Base-by-base conservation (phyloP, 2,113 vertebrate species). In the Euleptes europaea region DNA sequence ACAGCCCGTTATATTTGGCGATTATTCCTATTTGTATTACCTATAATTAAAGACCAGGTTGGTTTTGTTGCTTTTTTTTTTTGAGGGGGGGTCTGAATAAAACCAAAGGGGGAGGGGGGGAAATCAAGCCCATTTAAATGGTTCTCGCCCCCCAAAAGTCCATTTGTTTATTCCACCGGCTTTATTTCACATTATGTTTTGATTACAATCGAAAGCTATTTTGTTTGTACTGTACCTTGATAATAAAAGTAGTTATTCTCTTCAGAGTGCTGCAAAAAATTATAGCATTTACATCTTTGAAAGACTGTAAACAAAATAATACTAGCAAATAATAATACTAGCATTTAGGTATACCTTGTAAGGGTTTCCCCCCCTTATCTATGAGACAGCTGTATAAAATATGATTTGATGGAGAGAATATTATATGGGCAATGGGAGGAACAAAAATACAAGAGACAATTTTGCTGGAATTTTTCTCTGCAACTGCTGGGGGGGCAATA, bases 131-230 rank as follows among this genome's bases (percentile, higher is more conserved):
- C 80, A 26, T 63, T 54, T 78, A 78, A 67, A 71, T 67, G 87
- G 86, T 51, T 74, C 85, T 91, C 87, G 87, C 90, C 85, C 51
- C 83, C 94, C n/a, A 90, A 85, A 86, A 91, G 85, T 81, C 81
- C 90, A 80, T 83, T 89, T 76, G 49, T 83, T 95, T 91, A 88
- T 95, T 95, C 93, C 94, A 92, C 84, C 86, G 74, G 6, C 95
- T 85, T 94, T 95, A 94, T 94, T 96, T 95, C 93, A 96, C 94
- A 40, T 91, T 92, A 84, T 90, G 92, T 83, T 94, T 93, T 83
- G 84, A 86, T 89, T 95, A 97, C 95, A 96, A 92, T 93, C 91
- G 92, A 94, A 94, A 94, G 94, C 90, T 57, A 23, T 57, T 57
- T 63, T 63, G 1, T 88, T 95, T 84, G 84, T 88, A 93, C 81